A percentile compares a stretch with the other conserved stretches of the same genome.
These are phyloP conservation scores for Rousettus leschenaultii DNA, from an alignment of 2,113 vertebrate species.

Conservation along the genomic window DNA sequence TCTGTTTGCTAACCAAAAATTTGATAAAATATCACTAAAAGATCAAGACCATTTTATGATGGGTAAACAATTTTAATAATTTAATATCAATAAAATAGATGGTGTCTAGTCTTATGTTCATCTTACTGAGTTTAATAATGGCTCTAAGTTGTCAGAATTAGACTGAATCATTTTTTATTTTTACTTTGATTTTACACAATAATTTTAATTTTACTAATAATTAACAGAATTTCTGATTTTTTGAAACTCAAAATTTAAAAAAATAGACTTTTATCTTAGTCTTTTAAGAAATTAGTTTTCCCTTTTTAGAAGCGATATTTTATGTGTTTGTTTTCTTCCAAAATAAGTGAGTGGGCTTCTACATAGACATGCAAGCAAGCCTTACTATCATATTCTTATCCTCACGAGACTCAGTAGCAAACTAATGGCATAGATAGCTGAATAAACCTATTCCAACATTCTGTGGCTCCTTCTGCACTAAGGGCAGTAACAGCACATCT, in stretches of 20 bases:
- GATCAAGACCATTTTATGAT: background rate
- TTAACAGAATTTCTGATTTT: background rate
- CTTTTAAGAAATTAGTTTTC: background rate
- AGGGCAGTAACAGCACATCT: background rate
- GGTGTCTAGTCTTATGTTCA: background rate
- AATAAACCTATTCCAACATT: background rate
- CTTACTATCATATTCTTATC: background rate
- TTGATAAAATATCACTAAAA: background rate
- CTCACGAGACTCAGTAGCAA: background rate
- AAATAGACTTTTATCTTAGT: background rate
- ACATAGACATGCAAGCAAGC: background rate
- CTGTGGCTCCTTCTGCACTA: background rate
- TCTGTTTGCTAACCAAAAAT: background rate
- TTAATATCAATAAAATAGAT: background rate
- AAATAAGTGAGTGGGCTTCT: background rate
- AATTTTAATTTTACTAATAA: background rate
- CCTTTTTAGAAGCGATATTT: slow-evolving; percentile 2
- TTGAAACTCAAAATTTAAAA: background rate
- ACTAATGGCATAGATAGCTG: background rate
- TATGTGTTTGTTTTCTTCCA: background rate
- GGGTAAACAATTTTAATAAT: background rate
- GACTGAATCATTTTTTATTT: background rate
- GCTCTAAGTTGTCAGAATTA: background rate
- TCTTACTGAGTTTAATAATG: background rate
- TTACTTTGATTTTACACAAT: background rate